phyloP scores from a whole-genome alignment of 92 coral and sea anemone genomes.

The Nematostella vectensis region DNA sequence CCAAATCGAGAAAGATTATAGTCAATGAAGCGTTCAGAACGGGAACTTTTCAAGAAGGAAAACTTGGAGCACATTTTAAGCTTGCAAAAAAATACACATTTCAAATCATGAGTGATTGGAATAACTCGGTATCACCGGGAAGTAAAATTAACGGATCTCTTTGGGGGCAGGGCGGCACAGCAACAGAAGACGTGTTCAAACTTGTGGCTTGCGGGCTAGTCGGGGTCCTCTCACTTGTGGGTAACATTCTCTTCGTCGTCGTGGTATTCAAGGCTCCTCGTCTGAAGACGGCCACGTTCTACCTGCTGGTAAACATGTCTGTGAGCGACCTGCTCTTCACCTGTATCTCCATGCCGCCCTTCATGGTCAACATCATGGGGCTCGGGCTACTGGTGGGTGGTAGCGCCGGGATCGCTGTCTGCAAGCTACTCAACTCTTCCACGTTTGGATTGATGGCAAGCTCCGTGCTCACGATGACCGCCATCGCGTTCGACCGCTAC shows the following conservation, averaged over 20 bases:
- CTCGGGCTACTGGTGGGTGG: conserved; percentile 19
- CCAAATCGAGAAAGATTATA: no score
- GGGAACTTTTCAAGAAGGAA: no score
- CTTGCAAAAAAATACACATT: no score
- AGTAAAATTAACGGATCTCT: no score
- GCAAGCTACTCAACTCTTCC: conserved; percentile 44
- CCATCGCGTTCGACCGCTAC: conserved; percentile 71
- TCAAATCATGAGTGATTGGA: no score
- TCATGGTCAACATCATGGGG: conserved; percentile 19
- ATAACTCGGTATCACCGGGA: no score
- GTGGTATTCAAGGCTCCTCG: conserved; percentile 48
- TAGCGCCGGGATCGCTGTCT: conserved; percentile 26
- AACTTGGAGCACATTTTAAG: no score
- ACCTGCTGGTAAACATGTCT: conserved; percentile 54
- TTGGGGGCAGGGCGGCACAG: no score
- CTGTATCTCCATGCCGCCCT: conserved; percentile 36
- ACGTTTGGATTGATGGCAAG: conserved; percentile 54
- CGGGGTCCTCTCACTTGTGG: conserved; percentile 36
- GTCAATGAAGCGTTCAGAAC: no score
- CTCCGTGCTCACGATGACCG: conserved; percentile 69
- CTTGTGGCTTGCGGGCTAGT: conserved; percentile 11
- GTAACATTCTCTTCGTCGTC: conserved; percentile 41
- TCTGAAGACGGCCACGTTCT: conserved; percentile 51
- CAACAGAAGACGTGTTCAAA: conserved; percentile 2
- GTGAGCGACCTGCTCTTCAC: conserved; percentile 56